These are phyloP conservation scores for Acrocyrtus sp. DNA, from an alignment of 2,888 invertebrate species.

Conservation along the genomic window DNA sequence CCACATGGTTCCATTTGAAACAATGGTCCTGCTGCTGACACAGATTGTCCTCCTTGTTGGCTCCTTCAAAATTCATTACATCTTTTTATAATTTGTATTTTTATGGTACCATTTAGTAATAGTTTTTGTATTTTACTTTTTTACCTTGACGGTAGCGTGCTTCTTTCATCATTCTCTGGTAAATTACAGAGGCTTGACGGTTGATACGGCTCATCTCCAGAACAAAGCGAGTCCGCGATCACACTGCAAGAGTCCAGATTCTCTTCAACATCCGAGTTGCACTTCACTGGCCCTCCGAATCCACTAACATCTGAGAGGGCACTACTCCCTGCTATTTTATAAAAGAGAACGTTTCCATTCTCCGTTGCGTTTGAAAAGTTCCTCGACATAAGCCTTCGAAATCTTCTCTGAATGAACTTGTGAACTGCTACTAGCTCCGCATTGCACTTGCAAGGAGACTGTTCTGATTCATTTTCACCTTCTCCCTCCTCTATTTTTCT, in stretches of 20 bases:
- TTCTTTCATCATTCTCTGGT: slow-evolving; percentile 22
- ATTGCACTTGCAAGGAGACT: too few species aligned
- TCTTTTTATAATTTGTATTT: too few species aligned
- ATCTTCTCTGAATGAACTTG: slow-evolving; percentile 54
- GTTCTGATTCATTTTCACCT: not conserved
- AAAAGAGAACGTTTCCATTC: slow-evolving; percentile 43
- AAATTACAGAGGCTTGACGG: not conserved
- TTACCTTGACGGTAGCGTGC: not conserved
- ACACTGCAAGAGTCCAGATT: slow-evolving; percentile 35
- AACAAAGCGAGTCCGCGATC: slow-evolving; percentile 29
- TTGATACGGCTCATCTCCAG: slow-evolving; percentile 23
- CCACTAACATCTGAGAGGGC: slow-evolving; percentile 29
- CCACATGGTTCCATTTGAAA: not conserved
- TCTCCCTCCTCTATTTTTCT: not conserved
- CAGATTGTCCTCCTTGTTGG: not conserved
- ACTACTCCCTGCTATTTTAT: slow-evolving; percentile 24
- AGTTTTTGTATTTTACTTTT: not conserved
- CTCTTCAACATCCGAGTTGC: slow-evolving; percentile 36
- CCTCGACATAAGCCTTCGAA: slow-evolving; percentile 46
- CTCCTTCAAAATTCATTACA: not conserved
- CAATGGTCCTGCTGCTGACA: not conserved
- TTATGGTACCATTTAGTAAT: too few species aligned
- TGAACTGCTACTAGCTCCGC: slow-evolving; percentile 44
- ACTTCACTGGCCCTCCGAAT: slow-evolving; percentile 13
- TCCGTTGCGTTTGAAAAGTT: slow-evolving; percentile 52